A percentile compares a stretch with the other conserved stretches of the same genome.
phyloP scores from a whole-genome alignment of 2,797 vertebrate genomes.

The Decapterus maruadsi region DNA sequence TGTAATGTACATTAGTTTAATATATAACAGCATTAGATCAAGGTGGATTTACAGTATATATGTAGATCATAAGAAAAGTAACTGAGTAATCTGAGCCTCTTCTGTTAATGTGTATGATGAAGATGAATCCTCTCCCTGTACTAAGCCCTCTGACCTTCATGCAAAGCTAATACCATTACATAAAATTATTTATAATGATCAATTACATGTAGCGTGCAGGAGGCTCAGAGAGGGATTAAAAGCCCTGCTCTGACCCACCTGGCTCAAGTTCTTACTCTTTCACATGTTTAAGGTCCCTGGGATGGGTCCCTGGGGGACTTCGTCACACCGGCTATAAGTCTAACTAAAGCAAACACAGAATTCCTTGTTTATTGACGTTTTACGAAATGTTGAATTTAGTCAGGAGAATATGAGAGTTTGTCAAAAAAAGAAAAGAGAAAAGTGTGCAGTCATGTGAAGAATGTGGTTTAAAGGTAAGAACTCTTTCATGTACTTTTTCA shows the following conservation, averaged over 20 bases:
- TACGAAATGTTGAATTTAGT: constrained; percentile 33
- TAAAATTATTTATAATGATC: constrained; percentile 68
- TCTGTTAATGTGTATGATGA: constrained; percentile 43
- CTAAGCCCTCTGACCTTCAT: constrained; percentile 44
- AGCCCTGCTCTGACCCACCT: constrained; percentile 50
- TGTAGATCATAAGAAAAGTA: background rate
- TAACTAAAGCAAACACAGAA: constrained; percentile 68
- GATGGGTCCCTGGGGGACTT: constrained; percentile 48
- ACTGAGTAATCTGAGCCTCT: constrained; percentile 47
- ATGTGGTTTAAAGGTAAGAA: constrained; percentile 46
- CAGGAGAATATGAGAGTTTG: constrained; percentile 28
- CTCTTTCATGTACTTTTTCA: constrained; percentile 48
- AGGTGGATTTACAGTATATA: constrained; percentile 3
- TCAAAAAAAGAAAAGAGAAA: background rate
- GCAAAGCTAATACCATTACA: constrained; percentile 59
- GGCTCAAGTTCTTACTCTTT: constrained; percentile 53
- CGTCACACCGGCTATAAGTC: constrained; percentile 56
- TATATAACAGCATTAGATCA: constrained; percentile 2
- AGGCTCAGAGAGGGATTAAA: constrained; percentile 56
- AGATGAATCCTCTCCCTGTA: constrained; percentile 26
- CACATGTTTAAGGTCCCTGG: constrained; percentile 54
- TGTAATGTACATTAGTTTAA: constrained; percentile 26
- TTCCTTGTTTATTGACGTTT: constrained; percentile 49
- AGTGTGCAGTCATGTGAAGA: constrained; percentile 34
- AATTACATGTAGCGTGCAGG: constrained; percentile 45